Base-by-base conservation (phyloP, 2,797 vertebrate genomes). In the Balearica regulorum region DNA sequence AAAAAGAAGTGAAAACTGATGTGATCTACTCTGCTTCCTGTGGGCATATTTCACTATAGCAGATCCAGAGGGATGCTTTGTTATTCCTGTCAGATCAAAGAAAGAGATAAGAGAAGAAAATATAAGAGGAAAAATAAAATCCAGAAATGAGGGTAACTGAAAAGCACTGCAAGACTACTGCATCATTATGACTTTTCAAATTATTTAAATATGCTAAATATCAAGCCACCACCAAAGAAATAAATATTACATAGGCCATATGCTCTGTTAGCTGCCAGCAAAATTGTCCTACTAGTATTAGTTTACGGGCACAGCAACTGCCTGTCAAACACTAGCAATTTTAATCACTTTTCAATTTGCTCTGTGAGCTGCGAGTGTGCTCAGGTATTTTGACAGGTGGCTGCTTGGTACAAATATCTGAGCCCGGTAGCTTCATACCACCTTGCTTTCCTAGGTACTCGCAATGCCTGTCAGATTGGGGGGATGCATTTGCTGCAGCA, bases 171-270 rank as follows among this genome's bases (percentile, higher is more conserved):
- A 93, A 96, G 89, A 73, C 86, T 89, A 87, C n/a, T 0, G 9
- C 54, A 70, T 89, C 88, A 94, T 97, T 90, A 95, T 87, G 85
- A 96, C 66, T 96, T 90, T 48, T 95, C 87, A 81, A 91, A 90
- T 92, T 88, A 93, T 97, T 94, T 95, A 97, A 95, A 94, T 96
- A 93, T 87, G 83, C 53, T 97, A 91, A 95, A 89, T 92, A 96
- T 80, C 93, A 96, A 94, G 46, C 54, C 89, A 70, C 77, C 66
- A 93, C 39, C 80, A 94, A 98, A 98, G 96, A 98, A 97, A 98
- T 96, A 98, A 98, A 97, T 98, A 98, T 95, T 97, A 96, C 94
- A 96, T 96, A 96, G 96, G 93, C 90, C 97, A 93, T 97, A 97
- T 97, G 96, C 94, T 97, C 96, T 96, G 97, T 90, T 92, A 90